Conservation (phyloP, 2,113 vertebrate species). For the Vidua macroura region DNA sequence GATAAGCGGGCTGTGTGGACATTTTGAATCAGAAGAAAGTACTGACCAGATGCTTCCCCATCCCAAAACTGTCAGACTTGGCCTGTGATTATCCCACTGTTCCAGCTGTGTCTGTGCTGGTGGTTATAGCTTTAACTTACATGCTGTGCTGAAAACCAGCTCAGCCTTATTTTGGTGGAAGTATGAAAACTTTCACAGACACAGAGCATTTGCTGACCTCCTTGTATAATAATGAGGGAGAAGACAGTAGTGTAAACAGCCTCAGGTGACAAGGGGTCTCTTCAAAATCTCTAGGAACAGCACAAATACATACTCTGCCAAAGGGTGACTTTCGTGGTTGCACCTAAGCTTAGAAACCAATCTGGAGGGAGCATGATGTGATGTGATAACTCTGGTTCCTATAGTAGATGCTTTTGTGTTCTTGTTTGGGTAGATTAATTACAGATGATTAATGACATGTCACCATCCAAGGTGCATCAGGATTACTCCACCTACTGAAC, state of each 20-base stretch:
- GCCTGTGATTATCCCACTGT: neutral
- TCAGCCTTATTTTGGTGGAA: neutral
- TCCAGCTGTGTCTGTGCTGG: neutral
- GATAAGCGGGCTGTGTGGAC: neutral
- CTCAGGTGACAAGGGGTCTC: neutral
- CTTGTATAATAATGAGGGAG: neutral
- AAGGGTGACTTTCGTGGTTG: neutral
- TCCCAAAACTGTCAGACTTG: neutral
- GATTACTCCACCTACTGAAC: neutral
- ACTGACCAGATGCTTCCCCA: neutral
- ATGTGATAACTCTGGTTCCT: neutral
- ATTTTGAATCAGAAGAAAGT: neutral
- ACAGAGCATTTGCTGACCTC: neutral
- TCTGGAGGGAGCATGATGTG: rapidly evolving
- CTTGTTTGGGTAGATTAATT: neutral
- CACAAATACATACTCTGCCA: neutral
- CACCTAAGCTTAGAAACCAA: neutral
- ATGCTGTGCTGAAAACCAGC: neutral
- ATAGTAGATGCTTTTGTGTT: neutral
- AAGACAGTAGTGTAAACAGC: neutral
- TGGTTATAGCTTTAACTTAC: neutral
- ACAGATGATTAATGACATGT: neutral
- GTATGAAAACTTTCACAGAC: neutral
- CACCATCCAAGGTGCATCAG: neutral
- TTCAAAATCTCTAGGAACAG: neutral